Percentiles rank a stretch among this genome's conserved stretches.
Evolutionary conservation across 37 sponge, comb jelly and placozoan species (phyloP).

Genomic region (Agelas oroides): DNA sequence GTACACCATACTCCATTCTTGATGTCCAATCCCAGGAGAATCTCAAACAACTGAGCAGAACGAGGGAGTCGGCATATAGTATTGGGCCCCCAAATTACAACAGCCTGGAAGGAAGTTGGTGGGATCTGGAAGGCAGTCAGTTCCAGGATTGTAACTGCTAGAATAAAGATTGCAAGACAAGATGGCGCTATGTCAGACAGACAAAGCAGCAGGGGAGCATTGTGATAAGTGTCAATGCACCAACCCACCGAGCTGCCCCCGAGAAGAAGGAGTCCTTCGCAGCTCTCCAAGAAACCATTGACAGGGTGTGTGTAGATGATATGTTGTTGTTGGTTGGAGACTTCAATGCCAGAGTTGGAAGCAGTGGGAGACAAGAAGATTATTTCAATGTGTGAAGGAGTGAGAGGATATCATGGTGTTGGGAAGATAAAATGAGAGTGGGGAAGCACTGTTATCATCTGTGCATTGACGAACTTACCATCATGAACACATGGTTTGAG

Average conservation of each 20-base stretch:
- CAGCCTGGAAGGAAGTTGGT: constrained; percentile 22
- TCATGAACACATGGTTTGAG: constrained; percentile 57
- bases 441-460: constrained; percentile 59
- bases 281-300: constrained; percentile 19
- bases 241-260: constrained; percentile 38
- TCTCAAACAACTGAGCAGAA: no score
- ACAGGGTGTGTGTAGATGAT: constrained; percentile 1
- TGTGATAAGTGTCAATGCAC: constrained; percentile 48
- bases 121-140: constrained; percentile 48
- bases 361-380: background rate
- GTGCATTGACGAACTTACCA: constrained; percentile 41
- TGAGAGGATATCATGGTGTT: constrained; percentile 36
- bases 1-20: no score
- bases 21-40: no score
- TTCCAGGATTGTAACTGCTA: constrained; percentile 44
- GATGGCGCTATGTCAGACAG: constrained; percentile 18
- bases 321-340: constrained; percentile 47
- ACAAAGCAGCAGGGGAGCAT: constrained; percentile 1
- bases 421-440: constrained; percentile 44
- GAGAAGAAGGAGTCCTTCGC: constrained; percentile 16
- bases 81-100: no score
- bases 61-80: no score
- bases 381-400: constrained; percentile 1
- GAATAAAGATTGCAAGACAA: constrained; percentile 1
- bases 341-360: constrained; percentile 22